Base-by-base conservation (phyloP, 2,888 invertebrate species). In the Diaprepes abbreviatus region DNA sequence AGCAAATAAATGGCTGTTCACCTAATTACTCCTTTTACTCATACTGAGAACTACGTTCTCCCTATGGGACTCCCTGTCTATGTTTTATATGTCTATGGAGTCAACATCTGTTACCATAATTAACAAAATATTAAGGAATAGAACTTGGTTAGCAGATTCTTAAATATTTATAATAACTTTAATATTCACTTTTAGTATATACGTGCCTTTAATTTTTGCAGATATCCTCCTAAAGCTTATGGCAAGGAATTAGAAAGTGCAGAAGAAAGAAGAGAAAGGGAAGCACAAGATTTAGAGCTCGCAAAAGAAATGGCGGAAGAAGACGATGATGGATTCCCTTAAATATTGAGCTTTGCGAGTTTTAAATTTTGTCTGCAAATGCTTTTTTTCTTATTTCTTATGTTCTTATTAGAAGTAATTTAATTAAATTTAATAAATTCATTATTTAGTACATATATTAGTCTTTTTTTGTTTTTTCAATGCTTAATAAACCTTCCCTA, bases 221-320 rank as follows among this genome's bases (percentile, higher is more conserved):
- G 71, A 58, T 99, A 98, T 86, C 99, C 99, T 16, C 98, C 98
- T 0, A 98, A 98, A 82, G 96, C 98, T 0, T 98, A 98, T 86
- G 98, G 98, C 16, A 97, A 97, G 81, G 98, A 98, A 83, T 86
- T 98, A 70, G 99, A 99, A 84, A 97, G 96, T 77, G 97, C 97
- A 12, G 97, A 97, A 85, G 97, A 98, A 80, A 89, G 98, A 57
- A 88, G 98, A 67, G 98, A 98, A 84, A 87, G 97, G 59, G 98
- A 98, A 83, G 97, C 98, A 80, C 97, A 98, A 84, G 99, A 99
- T 85, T 87, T 99, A 79, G 99, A 99, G 84, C 88, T 98, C 78
- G 99, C 99, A n/a, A 99, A 98, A 84, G 98, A 99, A 86, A 97
- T 99, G 93, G 98, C 98, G 5, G 99, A 99, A 82, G 98, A 99